Conservation (phyloP, 2,113 vertebrate species). For the Capra hircus region DNA sequence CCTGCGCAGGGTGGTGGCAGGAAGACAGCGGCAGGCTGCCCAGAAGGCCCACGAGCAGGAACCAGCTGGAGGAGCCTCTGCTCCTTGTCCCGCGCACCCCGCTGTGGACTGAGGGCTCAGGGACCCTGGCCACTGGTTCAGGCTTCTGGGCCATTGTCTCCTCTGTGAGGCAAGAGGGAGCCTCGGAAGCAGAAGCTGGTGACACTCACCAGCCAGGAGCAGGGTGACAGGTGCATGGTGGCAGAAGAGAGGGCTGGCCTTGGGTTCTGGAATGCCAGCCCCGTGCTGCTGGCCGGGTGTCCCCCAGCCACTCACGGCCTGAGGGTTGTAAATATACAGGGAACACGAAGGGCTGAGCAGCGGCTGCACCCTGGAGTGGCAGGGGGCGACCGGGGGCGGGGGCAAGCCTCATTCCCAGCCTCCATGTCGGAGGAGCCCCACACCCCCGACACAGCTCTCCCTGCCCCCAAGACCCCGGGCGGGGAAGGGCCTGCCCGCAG, state of each 20-base stretch:
- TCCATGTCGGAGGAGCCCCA: background rate
- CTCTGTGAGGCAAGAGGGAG: constrained; percentile 25
- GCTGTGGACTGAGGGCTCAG: background rate
- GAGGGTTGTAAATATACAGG: background rate
- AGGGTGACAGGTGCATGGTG: background rate
- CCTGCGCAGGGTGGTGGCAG: constrained; percentile 33
- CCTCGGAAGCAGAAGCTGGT: background rate
- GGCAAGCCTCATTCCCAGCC: background rate
- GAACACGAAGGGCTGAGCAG: background rate
- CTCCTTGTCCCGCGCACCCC: rapidly evolving
- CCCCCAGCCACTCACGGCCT: background rate
- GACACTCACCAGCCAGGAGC: background rate
- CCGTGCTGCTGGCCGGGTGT: background rate
- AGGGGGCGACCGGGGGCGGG: rapidly evolving
- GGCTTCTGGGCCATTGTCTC: background rate
- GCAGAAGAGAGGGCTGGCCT: background rate
- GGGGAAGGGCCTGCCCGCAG: background rate
- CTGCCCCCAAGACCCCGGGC: background rate
- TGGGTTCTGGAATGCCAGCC: background rate
- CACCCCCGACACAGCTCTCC: background rate
- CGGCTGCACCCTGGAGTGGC: rapidly evolving
- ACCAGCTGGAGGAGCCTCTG: constrained; percentile 14
- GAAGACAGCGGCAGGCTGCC: background rate
- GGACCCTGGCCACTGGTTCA: background rate
- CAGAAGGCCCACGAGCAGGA: background rate